Base-by-base conservation (phyloP, 2,113 vertebrate species). In the Brienomyrus brachyistius region DNA sequence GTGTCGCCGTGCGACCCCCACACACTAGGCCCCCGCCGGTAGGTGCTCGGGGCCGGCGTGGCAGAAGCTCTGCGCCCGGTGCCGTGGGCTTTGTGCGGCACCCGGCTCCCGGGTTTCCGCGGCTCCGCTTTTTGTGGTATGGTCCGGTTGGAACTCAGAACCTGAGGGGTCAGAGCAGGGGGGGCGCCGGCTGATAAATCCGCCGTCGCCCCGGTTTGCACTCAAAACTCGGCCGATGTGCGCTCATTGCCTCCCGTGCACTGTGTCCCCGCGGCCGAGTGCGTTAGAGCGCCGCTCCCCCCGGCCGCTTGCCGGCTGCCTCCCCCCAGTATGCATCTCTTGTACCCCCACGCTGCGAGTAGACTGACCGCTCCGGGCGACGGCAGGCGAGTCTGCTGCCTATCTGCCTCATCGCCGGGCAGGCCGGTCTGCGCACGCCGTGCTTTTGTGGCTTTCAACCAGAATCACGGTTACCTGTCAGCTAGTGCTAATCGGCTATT, bases 141-240 rank as follows among this genome's bases (percentile, higher is more conserved):
- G 94, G 95, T 97, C 96, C 96, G 95, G 93, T 93, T 96, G 96
- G 96, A 94, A 95, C 95, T 0, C 94, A 91, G 92, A 95, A 96
- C 94, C 94, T 96, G 94, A 91, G 92, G 95, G 95, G 94, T 96
- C 95, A 93, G 94, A 92, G 91, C 93, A 92, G 94, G 95, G 96
- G 95, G 95, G 94, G 90, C 47, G 88, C 62, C 74, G 59, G 23
- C 23, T 21, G 6, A 13, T 35, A 88, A 88, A 90, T n/a, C 47
- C n/a, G 74, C 50, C 23, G 47, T 50, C 15, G 51, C 43, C 52
- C 54, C 74, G 21, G 27, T 89, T 74, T 56, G 31, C 13, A 19
- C 23, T 40, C 87, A 43, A 17, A 48, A 88, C 50, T 66, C 84
- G 87, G 21, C n/a, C 43, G 70, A 17, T n/a, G 85, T 52, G 17